Conservation (phyloP, 2,888 invertebrate genomes). For the Laothoe populi region DNA sequence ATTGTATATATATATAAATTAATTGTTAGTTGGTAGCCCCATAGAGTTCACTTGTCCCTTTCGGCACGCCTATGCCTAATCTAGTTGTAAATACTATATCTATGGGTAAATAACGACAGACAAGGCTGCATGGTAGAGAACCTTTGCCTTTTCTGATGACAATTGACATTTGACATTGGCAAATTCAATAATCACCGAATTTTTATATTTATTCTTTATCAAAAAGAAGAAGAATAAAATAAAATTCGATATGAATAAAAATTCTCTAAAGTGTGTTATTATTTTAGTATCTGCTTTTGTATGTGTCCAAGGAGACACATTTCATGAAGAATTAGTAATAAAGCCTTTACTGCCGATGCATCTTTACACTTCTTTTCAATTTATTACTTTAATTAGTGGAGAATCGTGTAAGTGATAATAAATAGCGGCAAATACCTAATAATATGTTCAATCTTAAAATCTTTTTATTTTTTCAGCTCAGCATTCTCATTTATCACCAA, state of each 20-base stretch:
- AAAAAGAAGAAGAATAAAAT: too few species aligned
- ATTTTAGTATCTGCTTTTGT: constrained; percentile 38
- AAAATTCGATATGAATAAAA: not conserved
- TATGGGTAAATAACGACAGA: too few species aligned
- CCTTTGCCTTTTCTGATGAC: too few species aligned
- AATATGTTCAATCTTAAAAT: not conserved
- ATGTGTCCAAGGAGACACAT: constrained; percentile 85
- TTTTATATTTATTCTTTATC: too few species aligned
- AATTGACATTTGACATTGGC: too few species aligned
- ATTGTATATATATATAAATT: too few species aligned
- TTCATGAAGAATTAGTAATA: constrained; percentile 94
- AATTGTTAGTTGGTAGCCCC: too few species aligned
- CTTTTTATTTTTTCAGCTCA: constrained; percentile 83
- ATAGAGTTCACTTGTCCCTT: too few species aligned
- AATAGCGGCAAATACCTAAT: not conserved
- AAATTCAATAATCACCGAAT: too few species aligned
- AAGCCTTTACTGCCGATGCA: constrained; percentile 93
- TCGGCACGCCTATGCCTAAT: too few species aligned
- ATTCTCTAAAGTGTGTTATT: constrained; percentile 24
- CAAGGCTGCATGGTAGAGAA: too few species aligned
- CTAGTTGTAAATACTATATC: too few species aligned
- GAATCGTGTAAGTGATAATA: constrained; percentile 85
- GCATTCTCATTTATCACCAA: constrained; percentile 94
- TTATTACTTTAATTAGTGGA: constrained; percentile 90
- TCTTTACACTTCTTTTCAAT: constrained; percentile 96